A percentile compares a stretch with the other conserved stretches of the same genome.
These are phyloP conservation scores for Megalops cyprinoides DNA, from an alignment of 2,797 vertebrate species.

Conservation along the genomic window DNA sequence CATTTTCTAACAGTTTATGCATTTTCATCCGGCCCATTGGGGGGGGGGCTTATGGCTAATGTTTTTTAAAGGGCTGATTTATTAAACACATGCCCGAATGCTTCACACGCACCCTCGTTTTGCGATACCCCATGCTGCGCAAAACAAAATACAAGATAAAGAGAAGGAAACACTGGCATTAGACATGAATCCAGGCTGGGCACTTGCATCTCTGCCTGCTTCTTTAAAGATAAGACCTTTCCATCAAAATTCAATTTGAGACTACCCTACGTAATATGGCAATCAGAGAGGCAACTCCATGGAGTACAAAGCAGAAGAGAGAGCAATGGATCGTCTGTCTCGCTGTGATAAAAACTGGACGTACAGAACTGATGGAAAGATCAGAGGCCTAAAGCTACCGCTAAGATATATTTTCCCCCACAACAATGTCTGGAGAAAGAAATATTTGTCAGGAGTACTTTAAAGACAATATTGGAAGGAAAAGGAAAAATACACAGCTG, in stretches of 20 bases:
- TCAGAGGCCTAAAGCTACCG: neutral
- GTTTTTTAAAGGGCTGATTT: neutral
- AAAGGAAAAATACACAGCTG: no score
- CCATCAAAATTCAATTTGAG: slow-evolving; percentile 10
- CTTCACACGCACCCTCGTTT: neutral
- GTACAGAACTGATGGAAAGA: neutral
- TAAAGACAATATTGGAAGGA: no score
- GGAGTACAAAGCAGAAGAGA: neutral
- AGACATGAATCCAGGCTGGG: neutral
- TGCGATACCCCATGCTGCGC: neutral
- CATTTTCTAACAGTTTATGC: no score
- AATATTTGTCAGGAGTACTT: no score
- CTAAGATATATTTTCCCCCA: neutral
- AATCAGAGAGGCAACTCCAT: neutral
- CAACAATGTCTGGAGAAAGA: neutral
- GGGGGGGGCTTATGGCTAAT: no score
- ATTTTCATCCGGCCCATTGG: no score
- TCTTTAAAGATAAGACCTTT: slow-evolving; percentile 2
- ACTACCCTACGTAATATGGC: neutral
- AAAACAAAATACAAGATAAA: neutral
- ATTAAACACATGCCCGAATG: neutral
- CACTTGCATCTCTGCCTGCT: neutral
- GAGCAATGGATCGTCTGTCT: neutral
- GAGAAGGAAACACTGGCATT: neutral
- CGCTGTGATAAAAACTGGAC: neutral